These are phyloP conservation scores for Hippocampus comes DNA, from an alignment of 2,113 vertebrate genomes.

Conservation along the genomic window DNA sequence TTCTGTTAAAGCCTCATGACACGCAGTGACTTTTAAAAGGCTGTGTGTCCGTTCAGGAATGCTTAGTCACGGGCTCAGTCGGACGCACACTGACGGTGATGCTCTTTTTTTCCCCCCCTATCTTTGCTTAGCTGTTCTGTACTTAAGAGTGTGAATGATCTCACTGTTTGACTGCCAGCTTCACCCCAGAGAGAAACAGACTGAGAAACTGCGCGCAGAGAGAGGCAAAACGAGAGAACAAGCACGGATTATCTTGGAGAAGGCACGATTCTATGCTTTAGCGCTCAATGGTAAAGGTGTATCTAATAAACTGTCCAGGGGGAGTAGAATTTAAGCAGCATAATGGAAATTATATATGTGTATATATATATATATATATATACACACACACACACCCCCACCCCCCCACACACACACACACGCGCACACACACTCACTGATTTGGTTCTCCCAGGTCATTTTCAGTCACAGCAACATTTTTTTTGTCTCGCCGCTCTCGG, in stretches of 20 bases:
- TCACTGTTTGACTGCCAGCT: conserved; percentile 62
- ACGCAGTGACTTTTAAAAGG: background rate
- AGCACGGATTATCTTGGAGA: background rate
- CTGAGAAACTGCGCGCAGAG: background rate
- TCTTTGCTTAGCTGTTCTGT: conserved; percentile 43
- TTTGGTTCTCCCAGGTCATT: conserved; percentile 44
- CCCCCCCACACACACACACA: no score
- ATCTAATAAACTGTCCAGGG: background rate
- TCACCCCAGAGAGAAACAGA: conserved; percentile 35
- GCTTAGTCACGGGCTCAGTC: conserved; percentile 49
- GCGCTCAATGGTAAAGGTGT: background rate
- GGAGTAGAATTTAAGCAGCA: background rate
- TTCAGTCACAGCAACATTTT: conserved; percentile 27
- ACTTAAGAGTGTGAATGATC: conserved; percentile 53
- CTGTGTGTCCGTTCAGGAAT: conserved; percentile 36
- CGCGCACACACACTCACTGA: conserved; percentile 19
- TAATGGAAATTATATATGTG: no score
- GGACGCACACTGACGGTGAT: conserved; percentile 57
- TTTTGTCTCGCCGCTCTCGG: conserved; percentile 22
- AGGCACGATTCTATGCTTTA: background rate
- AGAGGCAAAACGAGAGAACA: background rate
- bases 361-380: no score
- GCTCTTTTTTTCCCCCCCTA: conserved; percentile 57
- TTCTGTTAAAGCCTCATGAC: background rate
- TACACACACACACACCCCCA: no score